Evolutionary conservation across 2,797 vertebrate species (phyloP).

Genomic region (Diglossa cyanea): DNA sequence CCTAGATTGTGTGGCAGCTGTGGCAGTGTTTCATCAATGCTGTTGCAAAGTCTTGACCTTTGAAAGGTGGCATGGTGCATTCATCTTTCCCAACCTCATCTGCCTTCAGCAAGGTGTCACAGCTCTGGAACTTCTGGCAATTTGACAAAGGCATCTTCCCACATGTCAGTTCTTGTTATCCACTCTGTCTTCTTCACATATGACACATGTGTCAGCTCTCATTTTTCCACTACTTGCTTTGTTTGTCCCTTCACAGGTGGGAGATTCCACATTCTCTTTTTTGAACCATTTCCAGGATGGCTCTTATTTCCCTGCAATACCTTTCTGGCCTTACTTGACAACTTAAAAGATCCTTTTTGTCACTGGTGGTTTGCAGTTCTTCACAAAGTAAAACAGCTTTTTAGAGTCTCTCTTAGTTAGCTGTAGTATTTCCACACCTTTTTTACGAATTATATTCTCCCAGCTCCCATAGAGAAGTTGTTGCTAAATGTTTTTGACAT

Average conservation of each 20-base stretch:
- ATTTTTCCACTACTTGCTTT: constrained; percentile 29
- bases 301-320: not conserved
- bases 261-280: not conserved
- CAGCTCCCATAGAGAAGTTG: not conserved
- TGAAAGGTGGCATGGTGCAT: not conserved
- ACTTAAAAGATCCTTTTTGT: not conserved
- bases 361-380: not conserved
- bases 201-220: constrained; percentile 9
- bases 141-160: constrained; percentile 27
- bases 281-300: not conserved
- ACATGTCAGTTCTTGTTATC: constrained; percentile 50
- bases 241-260: constrained; percentile 35
- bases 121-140: constrained; percentile 34
- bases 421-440: not conserved
- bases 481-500: not conserved
- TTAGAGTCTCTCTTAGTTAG: not conserved
- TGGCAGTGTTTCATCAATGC: not conserved
- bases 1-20: not conserved
- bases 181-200: constrained; percentile 20
- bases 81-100: constrained; percentile 22
- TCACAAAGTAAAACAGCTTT: not conserved
- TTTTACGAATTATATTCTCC: not conserved
- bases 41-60: not conserved
- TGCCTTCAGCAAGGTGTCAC: constrained; percentile 50
- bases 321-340: not conserved